These are phyloP conservation scores for Fistularia commersonii DNA, from an alignment of 2,797 vertebrate species.

Conservation along the genomic window DNA sequence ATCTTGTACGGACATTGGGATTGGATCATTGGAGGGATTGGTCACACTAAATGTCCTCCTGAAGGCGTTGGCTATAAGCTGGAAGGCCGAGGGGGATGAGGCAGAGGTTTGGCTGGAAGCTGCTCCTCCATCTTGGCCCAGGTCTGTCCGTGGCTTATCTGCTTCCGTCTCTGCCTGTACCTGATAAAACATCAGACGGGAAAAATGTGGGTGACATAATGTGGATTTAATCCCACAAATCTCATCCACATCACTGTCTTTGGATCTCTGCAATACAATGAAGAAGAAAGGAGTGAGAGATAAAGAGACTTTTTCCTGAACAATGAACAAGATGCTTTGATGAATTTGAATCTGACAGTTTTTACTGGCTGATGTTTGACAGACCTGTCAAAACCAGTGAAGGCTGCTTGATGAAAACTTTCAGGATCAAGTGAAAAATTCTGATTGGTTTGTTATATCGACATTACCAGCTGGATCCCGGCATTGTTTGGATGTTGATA, in stretches of 20 bases:
- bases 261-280: conserved; percentile 1
- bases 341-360: too few species aligned
- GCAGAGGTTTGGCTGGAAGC: conserved; percentile 30
- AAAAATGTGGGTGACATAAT: conserved; percentile 21
- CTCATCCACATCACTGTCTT: conserved; percentile 16
- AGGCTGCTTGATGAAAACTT: too few species aligned
- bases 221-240: conserved; percentile 30
- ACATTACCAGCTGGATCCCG: too few species aligned
- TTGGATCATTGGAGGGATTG: conserved; percentile 35
- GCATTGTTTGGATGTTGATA: too few species aligned
- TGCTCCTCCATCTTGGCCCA: conserved; percentile 26
- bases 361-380: too few species aligned
- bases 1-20: conserved; percentile 48
- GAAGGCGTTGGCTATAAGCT: conserved; percentile 63
- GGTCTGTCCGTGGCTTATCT: conserved; percentile 44
- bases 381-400: too few species aligned
- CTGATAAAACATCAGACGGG: conserved; percentile 64
- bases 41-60: conserved; percentile 65
- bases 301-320: too few species aligned
- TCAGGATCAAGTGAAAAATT: too few species aligned
- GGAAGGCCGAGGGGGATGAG: conserved; percentile 57
- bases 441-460: too few species aligned
- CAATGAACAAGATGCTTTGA: conserved; percentile 5
- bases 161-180: conserved; percentile 38
- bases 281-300: not conserved